phyloP scores from a whole-genome alignment of 2,797 vertebrate species.

The Cygnus olor region DNA sequence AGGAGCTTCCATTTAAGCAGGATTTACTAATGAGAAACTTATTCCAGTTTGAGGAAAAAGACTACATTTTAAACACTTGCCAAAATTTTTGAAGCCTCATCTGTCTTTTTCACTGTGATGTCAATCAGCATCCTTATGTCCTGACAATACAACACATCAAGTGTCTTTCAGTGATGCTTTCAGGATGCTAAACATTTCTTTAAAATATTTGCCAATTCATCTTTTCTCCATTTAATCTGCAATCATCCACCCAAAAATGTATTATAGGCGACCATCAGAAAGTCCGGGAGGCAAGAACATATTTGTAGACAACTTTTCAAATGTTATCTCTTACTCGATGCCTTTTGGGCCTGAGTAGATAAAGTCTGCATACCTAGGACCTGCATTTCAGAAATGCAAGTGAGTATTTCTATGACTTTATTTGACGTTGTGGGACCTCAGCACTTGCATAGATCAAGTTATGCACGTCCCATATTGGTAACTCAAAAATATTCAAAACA shows the following conservation, averaged over 20 bases:
- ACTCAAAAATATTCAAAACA: neutral
- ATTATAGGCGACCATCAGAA: neutral
- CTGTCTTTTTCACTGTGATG: neutral
- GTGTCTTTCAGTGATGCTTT: neutral
- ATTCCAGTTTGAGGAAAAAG: neutral
- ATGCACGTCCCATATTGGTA: neutral
- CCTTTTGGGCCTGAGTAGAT: neutral
- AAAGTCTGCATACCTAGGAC: neutral
- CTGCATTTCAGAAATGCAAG: neutral
- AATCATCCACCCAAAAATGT: neutral
- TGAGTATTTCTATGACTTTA: neutral
- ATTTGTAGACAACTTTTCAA: neutral
- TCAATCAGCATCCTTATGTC: neutral
- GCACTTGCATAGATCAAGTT: neutral
- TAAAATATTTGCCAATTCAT: neutral
- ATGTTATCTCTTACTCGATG: neutral
- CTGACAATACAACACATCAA: neutral
- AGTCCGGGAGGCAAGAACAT: neutral
- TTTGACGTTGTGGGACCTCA: neutral
- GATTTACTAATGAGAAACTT: conserved; percentile 5
- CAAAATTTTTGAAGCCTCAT: neutral
- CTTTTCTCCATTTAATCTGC: neutral
- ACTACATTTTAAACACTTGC: neutral
- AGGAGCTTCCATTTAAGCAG: neutral
- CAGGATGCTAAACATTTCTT: neutral